Evolutionary conservation across 1,140 invertebrate genomes (phyloP), one percentile per base, ranked within the genome.

Genomic region (Drosophila orena): DNA sequence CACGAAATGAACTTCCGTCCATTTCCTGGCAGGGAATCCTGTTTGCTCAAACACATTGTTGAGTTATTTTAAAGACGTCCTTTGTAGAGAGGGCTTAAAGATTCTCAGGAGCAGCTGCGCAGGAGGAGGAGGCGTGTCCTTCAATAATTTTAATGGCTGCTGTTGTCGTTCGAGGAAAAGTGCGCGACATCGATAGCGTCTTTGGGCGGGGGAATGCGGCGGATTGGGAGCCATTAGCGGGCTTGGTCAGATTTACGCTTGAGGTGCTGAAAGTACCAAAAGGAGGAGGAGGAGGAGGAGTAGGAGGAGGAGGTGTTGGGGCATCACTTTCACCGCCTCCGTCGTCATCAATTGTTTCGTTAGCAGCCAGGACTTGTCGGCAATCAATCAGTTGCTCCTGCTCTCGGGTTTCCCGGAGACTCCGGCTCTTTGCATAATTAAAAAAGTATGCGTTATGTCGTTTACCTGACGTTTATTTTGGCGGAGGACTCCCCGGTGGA

Each of bases 381-480:
- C 81, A 83, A 86, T 86, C 81, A 86, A 86, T 86, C 81, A 86
- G 81, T 60, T 59, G 54, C 58, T n/a, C 22, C 56, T 10, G 59
- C 60, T 50, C 56, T n/a, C 62, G 22, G 55, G 6, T 68, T 66
- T 60, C 54, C 57, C 12, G 47, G 57, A 35, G 61, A 40, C 61
- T 42, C 49, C 55, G 64, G 79, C 83, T 86, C 75, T 86, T 83
- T 88, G 83, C 83, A 86, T 86, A 86, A 86, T 86, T 86, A 86
- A 86, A 83, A 88, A 78, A 81, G 68, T 86, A 88, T 88, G 84
- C 70, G 83, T 79, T 81, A 78, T 81, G 74, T 59, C 68, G 49
- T 44, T 77, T 68, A 68, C 68, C 74, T 81, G 61, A 46, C 79
- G 68, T 59, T 86, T 81, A 80, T 68, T 70, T 77, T 42, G 56